Conservation (phyloP, 92 coral and sea anemone species). For the Palythoa grandis region DNA sequence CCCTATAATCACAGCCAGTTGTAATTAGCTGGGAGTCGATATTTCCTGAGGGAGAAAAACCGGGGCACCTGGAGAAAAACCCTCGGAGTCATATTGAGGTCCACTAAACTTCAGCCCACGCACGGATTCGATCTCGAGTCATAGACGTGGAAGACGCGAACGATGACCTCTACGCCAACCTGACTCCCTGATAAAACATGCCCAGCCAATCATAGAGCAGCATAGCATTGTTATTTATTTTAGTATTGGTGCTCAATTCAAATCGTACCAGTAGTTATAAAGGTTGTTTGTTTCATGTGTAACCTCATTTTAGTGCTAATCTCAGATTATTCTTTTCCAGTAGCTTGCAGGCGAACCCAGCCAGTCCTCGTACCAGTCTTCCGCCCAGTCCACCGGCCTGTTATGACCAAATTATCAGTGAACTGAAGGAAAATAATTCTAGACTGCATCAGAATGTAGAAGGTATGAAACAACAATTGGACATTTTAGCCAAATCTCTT, state of each 20-base stretch:
- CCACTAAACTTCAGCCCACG: no score
- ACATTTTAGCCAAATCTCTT: slow-evolving; percentile 82
- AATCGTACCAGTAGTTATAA: neutral
- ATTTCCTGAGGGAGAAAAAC: no score
- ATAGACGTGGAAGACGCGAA: no score
- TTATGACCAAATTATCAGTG: slow-evolving; percentile 75
- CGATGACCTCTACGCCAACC: no score
- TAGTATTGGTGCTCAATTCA: neutral
- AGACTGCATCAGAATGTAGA: slow-evolving; percentile 61
- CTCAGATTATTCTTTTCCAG: slow-evolving; percentile 15
- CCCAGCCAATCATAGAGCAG: no score
- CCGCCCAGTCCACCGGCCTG: slow-evolving; percentile 85
- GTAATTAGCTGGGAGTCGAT: no score
- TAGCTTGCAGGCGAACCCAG: slow-evolving; percentile 47
- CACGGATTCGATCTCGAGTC: no score
- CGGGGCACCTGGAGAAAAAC: no score
- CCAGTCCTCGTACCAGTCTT: slow-evolving; percentile 84
- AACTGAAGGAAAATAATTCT: slow-evolving; percentile 63
- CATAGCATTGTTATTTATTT: no score
- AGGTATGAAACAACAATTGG: slow-evolving; percentile 72
- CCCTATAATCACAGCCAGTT: no score
- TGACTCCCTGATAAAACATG: no score
- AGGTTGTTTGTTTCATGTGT: neutral
- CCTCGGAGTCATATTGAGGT: no score
- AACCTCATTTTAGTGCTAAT: neutral